A percentile compares a stretch with the other conserved stretches of the same genome.
Conservation (phyloP, 2,888 invertebrate species). For the Barypeithes pellucidus region DNA sequence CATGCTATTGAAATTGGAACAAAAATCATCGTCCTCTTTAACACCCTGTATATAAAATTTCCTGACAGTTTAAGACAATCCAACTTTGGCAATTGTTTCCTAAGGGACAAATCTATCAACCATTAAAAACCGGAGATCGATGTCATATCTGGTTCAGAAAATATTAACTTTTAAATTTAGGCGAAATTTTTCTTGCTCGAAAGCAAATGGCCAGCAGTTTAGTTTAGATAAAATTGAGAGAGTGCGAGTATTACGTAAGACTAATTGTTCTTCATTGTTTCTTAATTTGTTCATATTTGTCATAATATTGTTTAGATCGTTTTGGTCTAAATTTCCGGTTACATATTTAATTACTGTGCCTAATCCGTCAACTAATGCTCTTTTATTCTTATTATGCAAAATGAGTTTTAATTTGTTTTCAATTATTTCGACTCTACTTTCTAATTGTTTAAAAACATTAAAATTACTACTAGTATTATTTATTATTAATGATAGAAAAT, state of each 20-base stretch:
- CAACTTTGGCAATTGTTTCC: no score
- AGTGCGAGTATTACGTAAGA: background rate
- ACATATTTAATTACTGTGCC: slow-evolving; percentile 19
- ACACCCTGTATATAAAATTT: no score
- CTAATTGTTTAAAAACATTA: slow-evolving; percentile 21
- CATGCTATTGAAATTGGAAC: no score
- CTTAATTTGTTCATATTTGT: no score
- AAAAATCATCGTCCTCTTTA: no score
- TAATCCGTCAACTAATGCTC: slow-evolving; percentile 9
- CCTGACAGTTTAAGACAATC: no score
- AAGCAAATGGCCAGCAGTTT: no score
- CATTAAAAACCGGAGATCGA: no score
- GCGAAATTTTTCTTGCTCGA: no score
- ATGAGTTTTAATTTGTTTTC: slow-evolving; percentile 11
- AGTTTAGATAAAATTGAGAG: slow-evolving; percentile 13
- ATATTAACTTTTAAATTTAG: no score
- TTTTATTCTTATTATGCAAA: slow-evolving; percentile 2
- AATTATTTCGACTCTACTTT: background rate
- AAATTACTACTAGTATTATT: slow-evolving; percentile 1
- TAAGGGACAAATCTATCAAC: no score
- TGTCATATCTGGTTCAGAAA: no score
- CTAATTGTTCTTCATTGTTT: slow-evolving; percentile 21
- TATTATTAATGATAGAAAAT: slow-evolving; percentile 16
- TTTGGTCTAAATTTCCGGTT: slow-evolving; percentile 26
- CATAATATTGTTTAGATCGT: slow-evolving; percentile 25